Evolutionary conservation across 2,888 invertebrate species (phyloP).

Genomic region (Taphrorychus bicolor): DNA sequence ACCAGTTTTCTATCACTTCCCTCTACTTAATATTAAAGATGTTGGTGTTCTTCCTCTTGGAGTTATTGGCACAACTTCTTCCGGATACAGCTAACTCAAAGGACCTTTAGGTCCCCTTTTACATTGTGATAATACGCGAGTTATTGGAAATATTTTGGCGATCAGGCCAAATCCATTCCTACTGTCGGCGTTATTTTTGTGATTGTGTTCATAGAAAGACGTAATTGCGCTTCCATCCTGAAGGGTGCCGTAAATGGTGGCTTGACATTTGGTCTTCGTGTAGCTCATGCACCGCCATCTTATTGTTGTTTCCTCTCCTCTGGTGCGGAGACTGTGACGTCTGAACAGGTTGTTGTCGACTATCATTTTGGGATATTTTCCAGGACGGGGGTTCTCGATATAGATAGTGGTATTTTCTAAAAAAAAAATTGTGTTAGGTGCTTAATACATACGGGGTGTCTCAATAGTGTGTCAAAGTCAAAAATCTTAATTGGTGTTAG

Average conservation of each 20-base stretch:
- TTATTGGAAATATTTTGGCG: slow-evolving; percentile 8
- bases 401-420: slow-evolving; percentile 16
- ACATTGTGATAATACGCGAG: not conserved
- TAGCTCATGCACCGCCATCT: slow-evolving; percentile 44
- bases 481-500: too few species aligned
- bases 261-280: slow-evolving; percentile 40
- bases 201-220: slow-evolving; percentile 42
- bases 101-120: slow-evolving; percentile 8
- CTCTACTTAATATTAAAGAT: too few species aligned
- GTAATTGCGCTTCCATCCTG: slow-evolving; percentile 36
- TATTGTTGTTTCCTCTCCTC: slow-evolving; percentile 21
- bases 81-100: not conserved
- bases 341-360: slow-evolving; percentile 42
- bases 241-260: slow-evolving; percentile 39
- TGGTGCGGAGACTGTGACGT: slow-evolving; percentile 31
- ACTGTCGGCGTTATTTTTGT: slow-evolving; percentile 28
- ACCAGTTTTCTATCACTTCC: too few species aligned
- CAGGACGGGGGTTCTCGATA: slow-evolving; percentile 40
- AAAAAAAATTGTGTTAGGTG: not conserved
- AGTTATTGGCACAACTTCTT: not conserved
- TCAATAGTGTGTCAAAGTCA: too few species aligned
- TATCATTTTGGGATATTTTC: slow-evolving; percentile 46
- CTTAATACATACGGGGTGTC: too few species aligned
- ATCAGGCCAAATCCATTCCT: slow-evolving; percentile 7
- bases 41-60: not conserved